Evolutionary conservation across 2,888 invertebrate genomes (phyloP).

Genomic region (Drosophila sordidula): DNA sequence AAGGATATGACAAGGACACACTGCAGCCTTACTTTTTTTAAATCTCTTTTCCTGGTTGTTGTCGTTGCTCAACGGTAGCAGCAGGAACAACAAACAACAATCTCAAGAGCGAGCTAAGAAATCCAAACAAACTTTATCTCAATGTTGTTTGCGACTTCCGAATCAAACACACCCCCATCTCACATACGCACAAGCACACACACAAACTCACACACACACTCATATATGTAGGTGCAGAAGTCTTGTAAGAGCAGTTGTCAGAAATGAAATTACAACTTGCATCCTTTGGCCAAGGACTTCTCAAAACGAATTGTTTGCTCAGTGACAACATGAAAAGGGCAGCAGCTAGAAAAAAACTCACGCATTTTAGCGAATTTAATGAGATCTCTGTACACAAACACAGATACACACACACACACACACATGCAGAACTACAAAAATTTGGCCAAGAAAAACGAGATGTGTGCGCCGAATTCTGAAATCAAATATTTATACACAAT

Average conservation of each 20-base stretch:
- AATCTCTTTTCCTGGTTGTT: neutral
- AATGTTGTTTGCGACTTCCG: conserved; percentile 73
- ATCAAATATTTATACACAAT: conserved; percentile 65
- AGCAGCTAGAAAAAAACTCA: conserved; percentile 47
- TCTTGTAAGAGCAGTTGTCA: conserved; percentile 50
- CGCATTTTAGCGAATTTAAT: conserved; percentile 65
- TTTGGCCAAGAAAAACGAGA: conserved; percentile 17
- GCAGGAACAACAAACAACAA: conserved; percentile 61
- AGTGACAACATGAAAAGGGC: conserved; percentile 67
- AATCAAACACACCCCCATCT: conserved; percentile 61
- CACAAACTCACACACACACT: conserved; percentile 20
- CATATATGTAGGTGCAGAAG: conserved; percentile 15
- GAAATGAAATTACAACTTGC: conserved; percentile 81
- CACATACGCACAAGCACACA: conserved; percentile 34
- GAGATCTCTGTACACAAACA: conserved; percentile 37
- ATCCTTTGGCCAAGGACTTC: conserved; percentile 58
- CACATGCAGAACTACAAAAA: conserved; percentile 15
- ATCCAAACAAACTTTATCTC: conserved; percentile 79
- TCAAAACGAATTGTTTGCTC: conserved; percentile 63
- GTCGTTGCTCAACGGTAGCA: conserved; percentile 25
- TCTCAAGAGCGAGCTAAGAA: conserved; percentile 57
- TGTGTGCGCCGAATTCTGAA: conserved; percentile 41
- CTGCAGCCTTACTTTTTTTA: conserved; percentile 26
- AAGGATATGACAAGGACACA: conserved; percentile 63
- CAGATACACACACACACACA: conserved; percentile 11